Evolutionary conservation across 1,140 invertebrate genomes (phyloP).

Genomic region (Vollenhovia emeryi): DNA sequence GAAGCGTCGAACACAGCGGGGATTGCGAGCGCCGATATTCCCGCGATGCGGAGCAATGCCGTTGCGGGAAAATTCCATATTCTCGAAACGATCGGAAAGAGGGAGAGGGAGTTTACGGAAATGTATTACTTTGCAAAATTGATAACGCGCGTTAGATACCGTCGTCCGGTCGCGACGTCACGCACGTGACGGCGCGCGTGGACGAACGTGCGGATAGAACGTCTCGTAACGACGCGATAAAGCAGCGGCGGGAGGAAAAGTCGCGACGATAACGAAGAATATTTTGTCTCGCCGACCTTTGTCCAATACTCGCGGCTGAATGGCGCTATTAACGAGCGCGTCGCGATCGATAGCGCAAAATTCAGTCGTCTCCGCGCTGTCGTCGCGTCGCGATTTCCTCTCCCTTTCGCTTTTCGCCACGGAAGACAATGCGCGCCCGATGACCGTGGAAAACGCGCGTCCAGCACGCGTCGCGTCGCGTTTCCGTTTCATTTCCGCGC

Average conservation of each 20-base stretch:
- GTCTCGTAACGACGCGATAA: background rate
- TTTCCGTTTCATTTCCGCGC: constrained; percentile 4
- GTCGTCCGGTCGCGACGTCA: background rate
- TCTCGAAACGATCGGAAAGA: background rate
- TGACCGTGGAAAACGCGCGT: constrained; percentile 42
- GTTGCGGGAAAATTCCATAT: constrained; percentile 34
- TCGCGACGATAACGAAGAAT: background rate
- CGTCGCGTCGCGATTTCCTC: constrained; percentile 19
- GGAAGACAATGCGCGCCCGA: constrained; percentile 40
- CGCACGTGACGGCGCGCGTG: background rate
- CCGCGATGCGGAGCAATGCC: background rate
- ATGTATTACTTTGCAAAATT: constrained; percentile 11
- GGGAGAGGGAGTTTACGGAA: background rate
- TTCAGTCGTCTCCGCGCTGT: background rate
- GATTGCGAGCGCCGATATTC: background rate
- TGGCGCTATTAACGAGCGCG: constrained; percentile 54
- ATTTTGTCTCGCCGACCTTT: background rate
- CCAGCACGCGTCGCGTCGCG: background rate
- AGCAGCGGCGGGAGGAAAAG: background rate
- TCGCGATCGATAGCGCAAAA: constrained; percentile 39
- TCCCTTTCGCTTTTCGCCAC: constrained; percentile 47
- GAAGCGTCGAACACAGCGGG: background rate
- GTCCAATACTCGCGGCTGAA: constrained; percentile 25
- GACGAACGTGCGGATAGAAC: background rate
- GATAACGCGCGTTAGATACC: background rate